Base-by-base conservation (phyloP, 2,888 invertebrate species). In the Hydrotaea cyrtoneurina region DNA sequence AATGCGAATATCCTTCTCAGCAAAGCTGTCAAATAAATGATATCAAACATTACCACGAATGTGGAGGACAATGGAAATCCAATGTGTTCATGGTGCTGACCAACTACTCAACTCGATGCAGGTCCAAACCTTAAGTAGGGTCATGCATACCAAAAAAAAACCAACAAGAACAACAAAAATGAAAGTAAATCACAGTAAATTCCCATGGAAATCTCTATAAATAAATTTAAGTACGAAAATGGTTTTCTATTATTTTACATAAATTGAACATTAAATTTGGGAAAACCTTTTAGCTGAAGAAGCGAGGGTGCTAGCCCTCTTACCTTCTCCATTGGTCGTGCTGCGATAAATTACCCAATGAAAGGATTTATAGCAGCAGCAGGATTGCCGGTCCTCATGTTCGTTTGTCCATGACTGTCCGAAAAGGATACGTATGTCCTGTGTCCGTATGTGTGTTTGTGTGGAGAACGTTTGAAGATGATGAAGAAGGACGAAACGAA, bases 191-290 rank as follows among this genome's bases (percentile, higher is more conserved):
- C 50, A 7, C 17, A 62, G 59, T 46, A 62, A 59, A 15, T 62
- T 62, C 3, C 17, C n/a, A 64, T 0, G 17, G 13, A 69, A 57
- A 69, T 69, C 50, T 55, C 53, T 31, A 19, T 53, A 59, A 59
- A 80, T 23, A 50, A 75, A 59, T 50, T 80, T 76, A 36, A 31
- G 75, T 3, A 50, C 15, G 21, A 15, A 71, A 76, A 76, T 76
- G 23, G 19, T 75, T 76, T 39, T 62, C 76, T 76, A 75, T 80
- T 75, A 80, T 80, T 80, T 76, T 72, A 55, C 53, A 80, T 80
- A 76, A 80, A 76, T 76, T 71, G 36, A 43, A 76, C 43, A 76
- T 80, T 53, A 80, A 53, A 80, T 72, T 72, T 76, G 62, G 53
- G n/a, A 72, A 80, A 76, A 23, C 50, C 62, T 62, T 64, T 76